Percentiles rank a stretch among this genome's conserved stretches.
These are phyloP conservation scores for Hoplodrina blanda DNA, from an alignment of 2,888 invertebrate species.

Conservation along the genomic window DNA sequence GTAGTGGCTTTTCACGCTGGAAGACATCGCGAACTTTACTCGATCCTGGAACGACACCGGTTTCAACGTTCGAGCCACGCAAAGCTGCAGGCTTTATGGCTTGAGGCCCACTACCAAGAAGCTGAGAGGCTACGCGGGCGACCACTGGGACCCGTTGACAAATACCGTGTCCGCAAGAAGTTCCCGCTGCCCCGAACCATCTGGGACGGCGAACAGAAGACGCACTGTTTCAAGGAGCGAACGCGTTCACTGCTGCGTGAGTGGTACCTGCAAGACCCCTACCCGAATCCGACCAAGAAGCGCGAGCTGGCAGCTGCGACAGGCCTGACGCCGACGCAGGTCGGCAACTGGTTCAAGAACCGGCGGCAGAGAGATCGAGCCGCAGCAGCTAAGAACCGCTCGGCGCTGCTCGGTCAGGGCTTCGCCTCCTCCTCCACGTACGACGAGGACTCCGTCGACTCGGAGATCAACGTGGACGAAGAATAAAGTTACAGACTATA, in stretches of 20 bases:
- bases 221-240: conserved; percentile 99
- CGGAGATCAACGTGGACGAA: conserved; percentile 89
- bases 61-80: conserved; percentile 99
- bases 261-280: conserved; percentile 99
- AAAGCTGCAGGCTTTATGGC: conserved; percentile 98
- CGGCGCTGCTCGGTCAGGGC: conserved; percentile 89
- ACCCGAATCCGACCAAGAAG: conserved; percentile 99
- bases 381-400: conserved; percentile 99
- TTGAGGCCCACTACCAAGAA: conserved; percentile 99
- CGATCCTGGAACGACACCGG: conserved; percentile 97
- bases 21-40: conserved; percentile 98
- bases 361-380: conserved; percentile 98
- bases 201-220: conserved; percentile 99
- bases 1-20: conserved; percentile 99
- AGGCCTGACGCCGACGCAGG: conserved; percentile 98
- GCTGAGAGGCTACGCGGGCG: conserved; percentile 98
- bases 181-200: conserved; percentile 99
- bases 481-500: conserved; percentile 82
- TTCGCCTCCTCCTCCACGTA: conserved; percentile 89
- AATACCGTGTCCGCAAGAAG: conserved; percentile 97
- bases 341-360: conserved; percentile 99
- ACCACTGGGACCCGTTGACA: conserved; percentile 95
- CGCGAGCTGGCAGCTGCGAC: conserved; percentile 98
- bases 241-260: conserved; percentile 98
- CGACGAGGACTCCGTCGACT: conserved; percentile 89